phyloP scores from a whole-genome alignment of 1,140 invertebrate species.

The Drosophila melanica region DNA sequence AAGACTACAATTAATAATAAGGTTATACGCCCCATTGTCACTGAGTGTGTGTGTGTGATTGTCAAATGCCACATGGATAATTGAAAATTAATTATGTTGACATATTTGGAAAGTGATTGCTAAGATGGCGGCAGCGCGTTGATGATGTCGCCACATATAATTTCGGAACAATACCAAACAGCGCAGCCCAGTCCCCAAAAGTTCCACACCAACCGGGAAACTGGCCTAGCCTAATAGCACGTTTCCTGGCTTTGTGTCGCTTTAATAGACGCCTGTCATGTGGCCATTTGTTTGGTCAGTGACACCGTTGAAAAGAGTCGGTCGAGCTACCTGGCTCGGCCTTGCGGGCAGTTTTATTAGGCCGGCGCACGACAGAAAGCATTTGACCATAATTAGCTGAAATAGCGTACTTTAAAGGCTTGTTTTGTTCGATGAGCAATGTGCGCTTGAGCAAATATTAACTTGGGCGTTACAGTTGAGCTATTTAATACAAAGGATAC shows the following conservation, averaged over 20 bases:
- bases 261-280: slow-evolving; percentile 60
- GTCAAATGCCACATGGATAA: slow-evolving; percentile 72
- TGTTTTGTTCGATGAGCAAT: slow-evolving; percentile 21
- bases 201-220: slow-evolving; percentile 5
- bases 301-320: slow-evolving; percentile 46
- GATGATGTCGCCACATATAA: slow-evolving; percentile 62
- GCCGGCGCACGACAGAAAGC: slow-evolving; percentile 43
- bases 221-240: slow-evolving; percentile 48
- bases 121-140: slow-evolving; percentile 59
- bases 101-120: slow-evolving; percentile 82
- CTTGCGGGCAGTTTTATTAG: slow-evolving; percentile 41
- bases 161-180: slow-evolving; percentile 34
- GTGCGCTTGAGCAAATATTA: slow-evolving; percentile 27
- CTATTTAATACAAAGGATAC: slow-evolving; percentile 43
- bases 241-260: slow-evolving; percentile 38
- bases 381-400: slow-evolving; percentile 64
- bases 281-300: slow-evolving; percentile 59
- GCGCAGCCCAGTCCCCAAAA: slow-evolving; percentile 3
- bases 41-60: slow-evolving; percentile 16
- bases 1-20: slow-evolving; percentile 73
- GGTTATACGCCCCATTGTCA: slow-evolving; percentile 46
- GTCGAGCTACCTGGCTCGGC: not conserved
- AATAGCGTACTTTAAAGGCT: slow-evolving; percentile 39
- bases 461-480: slow-evolving; percentile 30
- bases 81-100: slow-evolving; percentile 83